A percentile compares a stretch with the other conserved stretches of the same genome.
These are phyloP conservation scores for Poecile atricapillus DNA, from an alignment of 2,113 vertebrate genomes.

Conservation along the genomic window DNA sequence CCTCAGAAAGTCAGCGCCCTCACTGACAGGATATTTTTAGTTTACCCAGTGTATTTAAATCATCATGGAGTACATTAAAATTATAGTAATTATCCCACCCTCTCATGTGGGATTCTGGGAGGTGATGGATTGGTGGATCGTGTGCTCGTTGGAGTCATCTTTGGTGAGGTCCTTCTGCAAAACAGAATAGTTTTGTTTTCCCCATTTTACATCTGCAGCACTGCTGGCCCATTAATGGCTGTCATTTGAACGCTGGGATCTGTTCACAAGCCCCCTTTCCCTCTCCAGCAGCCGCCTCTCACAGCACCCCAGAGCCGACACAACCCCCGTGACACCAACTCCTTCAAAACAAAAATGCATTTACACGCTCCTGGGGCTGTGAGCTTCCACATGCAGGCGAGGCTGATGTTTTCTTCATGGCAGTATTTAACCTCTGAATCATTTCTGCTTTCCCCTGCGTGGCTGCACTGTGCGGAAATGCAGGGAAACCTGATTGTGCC, in stretches of 20 bases:
- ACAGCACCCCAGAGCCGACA: not conserved
- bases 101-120: conserved; percentile 44
- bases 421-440: not conserved
- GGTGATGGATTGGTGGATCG: not conserved
- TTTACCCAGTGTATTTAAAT: conserved; percentile 49
- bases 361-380: not conserved
- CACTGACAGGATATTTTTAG: conserved; percentile 53
- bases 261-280: not conserved
- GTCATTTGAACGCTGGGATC: not conserved
- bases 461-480: not conserved
- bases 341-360: not conserved
- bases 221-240: not conserved
- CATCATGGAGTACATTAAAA: conserved; percentile 52
- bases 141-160: not conserved
- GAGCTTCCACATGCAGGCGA: not conserved
- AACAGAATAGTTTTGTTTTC: conserved; percentile 24
- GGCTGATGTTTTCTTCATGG: not conserved
- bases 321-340: not conserved
- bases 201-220: not conserved
- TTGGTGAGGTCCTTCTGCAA: conserved; percentile 1
- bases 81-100: conserved; percentile 70
- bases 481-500: not conserved
- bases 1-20: conserved; percentile 25
- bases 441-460: not conserved
- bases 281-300: not conserved